These are phyloP conservation scores for Bryconaethiops microstoma DNA, from an alignment of 2,797 vertebrate genomes.

Conservation along the genomic window DNA sequence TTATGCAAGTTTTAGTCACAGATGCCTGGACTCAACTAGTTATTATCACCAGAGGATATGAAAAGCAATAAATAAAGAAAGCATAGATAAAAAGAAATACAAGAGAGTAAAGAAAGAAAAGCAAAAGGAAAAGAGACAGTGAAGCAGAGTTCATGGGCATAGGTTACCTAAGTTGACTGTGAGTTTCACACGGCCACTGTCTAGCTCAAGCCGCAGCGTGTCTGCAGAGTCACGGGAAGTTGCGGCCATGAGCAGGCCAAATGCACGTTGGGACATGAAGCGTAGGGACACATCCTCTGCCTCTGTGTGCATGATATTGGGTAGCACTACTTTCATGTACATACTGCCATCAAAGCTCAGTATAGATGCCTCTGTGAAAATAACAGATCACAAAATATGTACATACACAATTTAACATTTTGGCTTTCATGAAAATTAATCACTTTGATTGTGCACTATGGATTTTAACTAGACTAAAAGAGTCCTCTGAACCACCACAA, in stretches of 20 bases:
- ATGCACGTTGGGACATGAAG: constrained; percentile 95
- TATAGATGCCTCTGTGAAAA: constrained; percentile 91
- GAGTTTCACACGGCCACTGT: constrained; percentile 94
- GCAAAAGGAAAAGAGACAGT: constrained; percentile 56
- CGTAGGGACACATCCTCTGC: constrained; percentile 97
- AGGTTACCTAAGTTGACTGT: constrained; percentile 99
- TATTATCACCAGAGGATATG: too few relatives aligned
- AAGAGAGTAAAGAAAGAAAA: background rate
- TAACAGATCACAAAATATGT: too few relatives aligned
- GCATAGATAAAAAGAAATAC: too few relatives aligned
- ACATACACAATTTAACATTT: too few relatives aligned
- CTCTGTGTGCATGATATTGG: constrained; percentile 96
- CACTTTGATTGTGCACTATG: too few relatives aligned
- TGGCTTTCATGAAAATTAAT: too few relatives aligned
- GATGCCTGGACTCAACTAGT: too few relatives aligned
- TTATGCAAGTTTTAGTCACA: too few relatives aligned
- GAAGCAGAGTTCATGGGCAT: constrained; percentile 62
- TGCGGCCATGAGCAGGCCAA: constrained; percentile 93
- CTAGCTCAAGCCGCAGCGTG: constrained; percentile 93
- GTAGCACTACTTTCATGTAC: constrained; percentile 99
- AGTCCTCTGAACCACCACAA: too few relatives aligned
- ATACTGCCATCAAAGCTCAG: constrained; percentile 98
- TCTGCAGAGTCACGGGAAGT: constrained; percentile 95
- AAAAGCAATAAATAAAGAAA: too few relatives aligned
- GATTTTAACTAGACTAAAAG: too few relatives aligned